These are phyloP conservation scores for Heliconius ethilla DNA, from an alignment of 2,888 invertebrate genomes.

Conservation along the genomic window DNA sequence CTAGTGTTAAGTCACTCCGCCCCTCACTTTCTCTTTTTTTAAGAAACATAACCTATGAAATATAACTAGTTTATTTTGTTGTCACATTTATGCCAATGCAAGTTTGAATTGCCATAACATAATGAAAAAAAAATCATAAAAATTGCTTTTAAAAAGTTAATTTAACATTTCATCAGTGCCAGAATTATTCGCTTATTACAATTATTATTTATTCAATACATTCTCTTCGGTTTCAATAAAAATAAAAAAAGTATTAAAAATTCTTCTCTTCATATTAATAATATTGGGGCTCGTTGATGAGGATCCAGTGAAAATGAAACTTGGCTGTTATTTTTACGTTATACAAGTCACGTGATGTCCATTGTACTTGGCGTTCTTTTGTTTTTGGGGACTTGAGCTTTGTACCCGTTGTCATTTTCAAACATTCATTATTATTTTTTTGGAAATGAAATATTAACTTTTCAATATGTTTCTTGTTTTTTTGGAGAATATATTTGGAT, in stretches of 20 bases:
- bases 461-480: neutral
- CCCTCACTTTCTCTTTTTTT: too few species aligned
- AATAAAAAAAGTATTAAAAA: slow-evolving; percentile 18
- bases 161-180: neutral
- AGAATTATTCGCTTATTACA: neutral
- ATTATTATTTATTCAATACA: neutral
- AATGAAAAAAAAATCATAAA: neutral
- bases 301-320: slow-evolving; percentile 28
- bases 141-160: neutral
- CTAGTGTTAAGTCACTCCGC: too few species aligned
- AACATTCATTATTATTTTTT: slow-evolving; percentile 1
- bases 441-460: neutral
- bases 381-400: slow-evolving; percentile 12
- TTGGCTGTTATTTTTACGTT: slow-evolving; percentile 36
- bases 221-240: slow-evolving; percentile 9
- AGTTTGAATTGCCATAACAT: too few species aligned
- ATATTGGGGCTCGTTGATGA: slow-evolving; percentile 38
- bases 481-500: neutral
- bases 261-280: slow-evolving; percentile 36
- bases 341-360: slow-evolving; percentile 33
- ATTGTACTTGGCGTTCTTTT: slow-evolving; percentile 26
- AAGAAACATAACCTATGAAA: too few species aligned
- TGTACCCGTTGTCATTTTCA: slow-evolving; percentile 4
- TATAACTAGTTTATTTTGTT: too few species aligned
- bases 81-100: too few species aligned